phyloP scores from a whole-genome alignment of 2,797 vertebrate species.

The Saguinus oedipus region DNA sequence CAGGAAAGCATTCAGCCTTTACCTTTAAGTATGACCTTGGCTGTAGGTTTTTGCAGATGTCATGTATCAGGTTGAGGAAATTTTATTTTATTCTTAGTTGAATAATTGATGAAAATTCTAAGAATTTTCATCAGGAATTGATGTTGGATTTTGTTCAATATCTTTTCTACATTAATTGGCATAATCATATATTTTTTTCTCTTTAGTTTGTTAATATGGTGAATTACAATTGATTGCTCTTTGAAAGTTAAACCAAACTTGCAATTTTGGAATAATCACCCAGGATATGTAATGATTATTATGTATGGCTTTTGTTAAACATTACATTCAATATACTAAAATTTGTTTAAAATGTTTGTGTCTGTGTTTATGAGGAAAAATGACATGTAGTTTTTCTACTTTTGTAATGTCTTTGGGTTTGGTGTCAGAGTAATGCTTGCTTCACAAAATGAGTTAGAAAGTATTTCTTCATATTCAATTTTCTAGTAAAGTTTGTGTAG shows the following conservation, averaged over 20 bases:
- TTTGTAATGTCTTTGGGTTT: neutral
- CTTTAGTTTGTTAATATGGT: neutral
- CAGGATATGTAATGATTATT: neutral
- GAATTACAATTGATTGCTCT: neutral
- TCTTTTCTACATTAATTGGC: neutral
- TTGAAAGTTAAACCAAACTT: slow-evolving; percentile 24
- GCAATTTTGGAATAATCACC: neutral
- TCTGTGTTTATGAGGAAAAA: neutral
- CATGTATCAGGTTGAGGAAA: neutral
- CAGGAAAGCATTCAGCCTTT: neutral
- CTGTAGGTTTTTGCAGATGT: neutral
- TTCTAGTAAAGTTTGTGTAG: neutral
- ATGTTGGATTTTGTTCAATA: neutral
- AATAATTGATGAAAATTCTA: no score
- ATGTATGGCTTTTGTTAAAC: neutral
- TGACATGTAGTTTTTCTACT: neutral
- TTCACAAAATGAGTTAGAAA: neutral
- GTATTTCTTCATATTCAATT: neutral
- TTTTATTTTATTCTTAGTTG: neutral
- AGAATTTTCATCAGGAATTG: neutral
- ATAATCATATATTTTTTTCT: neutral
- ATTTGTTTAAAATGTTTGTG: neutral
- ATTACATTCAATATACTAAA: neutral
- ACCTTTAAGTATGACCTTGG: neutral
- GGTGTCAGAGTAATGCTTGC: neutral